phyloP scores from a whole-genome alignment of 2,888 invertebrate species.

The Ennomos fuscantarius region DNA sequence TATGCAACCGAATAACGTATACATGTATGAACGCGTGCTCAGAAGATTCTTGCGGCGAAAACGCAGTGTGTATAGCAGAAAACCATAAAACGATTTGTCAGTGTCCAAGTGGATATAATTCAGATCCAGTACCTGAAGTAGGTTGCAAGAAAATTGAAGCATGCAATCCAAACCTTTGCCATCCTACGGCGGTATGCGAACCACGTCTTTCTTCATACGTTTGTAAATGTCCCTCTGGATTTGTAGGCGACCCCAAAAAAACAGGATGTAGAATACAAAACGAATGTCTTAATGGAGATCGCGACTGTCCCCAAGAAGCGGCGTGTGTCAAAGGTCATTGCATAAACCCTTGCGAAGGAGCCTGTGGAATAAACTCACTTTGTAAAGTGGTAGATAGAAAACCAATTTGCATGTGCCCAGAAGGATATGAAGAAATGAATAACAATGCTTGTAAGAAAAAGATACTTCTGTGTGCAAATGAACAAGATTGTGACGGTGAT shows the following conservation, averaged over 20 bases:
- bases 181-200: constrained; percentile 92
- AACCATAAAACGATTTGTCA: constrained; percentile 93
- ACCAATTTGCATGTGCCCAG: constrained; percentile 91
- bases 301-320: constrained; percentile 91
- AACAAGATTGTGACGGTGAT: constrained; percentile 91
- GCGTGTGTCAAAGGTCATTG: constrained; percentile 90
- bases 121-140: constrained; percentile 93
- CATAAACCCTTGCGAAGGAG: constrained; percentile 92
- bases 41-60: constrained; percentile 92
- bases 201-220: constrained; percentile 87
- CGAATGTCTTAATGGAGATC: constrained; percentile 89
- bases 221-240: constrained; percentile 92
- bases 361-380: constrained; percentile 92
- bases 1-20: constrained; percentile 93
- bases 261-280: constrained; percentile 92
- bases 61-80: constrained; percentile 95
- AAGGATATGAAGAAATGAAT: constrained; percentile 89
- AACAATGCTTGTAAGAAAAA: constrained; percentile 89
- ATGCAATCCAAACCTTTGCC: constrained; percentile 92
- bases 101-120: constrained; percentile 93
- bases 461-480: constrained; percentile 87
- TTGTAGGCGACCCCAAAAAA: constrained; percentile 90
- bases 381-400: constrained; percentile 92
- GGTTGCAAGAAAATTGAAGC: constrained; percentile 90
- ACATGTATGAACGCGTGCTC: constrained; percentile 93